Base-by-base conservation (phyloP, 2,888 invertebrate species). In the Tanaodytes sp. region DNA sequence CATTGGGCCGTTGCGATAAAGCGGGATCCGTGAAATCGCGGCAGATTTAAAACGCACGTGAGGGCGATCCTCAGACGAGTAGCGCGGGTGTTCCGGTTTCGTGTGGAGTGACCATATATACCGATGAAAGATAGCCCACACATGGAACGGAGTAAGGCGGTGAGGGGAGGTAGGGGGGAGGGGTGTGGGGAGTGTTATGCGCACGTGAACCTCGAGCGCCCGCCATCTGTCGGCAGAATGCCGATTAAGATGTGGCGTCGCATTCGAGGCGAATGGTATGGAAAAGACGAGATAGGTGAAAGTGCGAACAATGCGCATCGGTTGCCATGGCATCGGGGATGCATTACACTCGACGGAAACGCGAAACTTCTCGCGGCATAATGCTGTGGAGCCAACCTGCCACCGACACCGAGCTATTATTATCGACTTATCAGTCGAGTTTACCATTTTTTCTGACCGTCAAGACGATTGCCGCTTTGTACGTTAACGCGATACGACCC, bases 241-340 rank as follows among this genome's bases (percentile, higher is more conserved):
- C 36, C 33, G 37, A 45, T 43, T 43, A 43, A 43, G 52, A 18
- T 48, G 45, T 4, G 27, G 36, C 33, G 39, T 48, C 52, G 64
- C 58, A 71, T 73, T 74, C 72, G 37, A 61, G 68, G 67, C 64
- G 75, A 76, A 75, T 77, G 72, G 71, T 72, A 77, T 66, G 74
- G 75, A 76, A 79, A 78, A 75, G 73, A 71, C 66, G 65, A 76
- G 77, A 75, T 74, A 75, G 75, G 75, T 75, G 77, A 77, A 75
- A 76, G 77, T 73, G 74, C 67, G 73, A 74, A 77, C 75, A 77
- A 76, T 75, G 73, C 70, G 66, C 62, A 65, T 61, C 62, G 59
- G 66, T 54, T 66, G 62, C 61, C 65, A 64, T 61, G 57, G 55
- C 31, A 46, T 54, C 65, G 40, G 58, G 59, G 64, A 71, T 51